Conservation (phyloP, 2,888 invertebrate genomes). For the Zygothrica quintamaculata region DNA sequence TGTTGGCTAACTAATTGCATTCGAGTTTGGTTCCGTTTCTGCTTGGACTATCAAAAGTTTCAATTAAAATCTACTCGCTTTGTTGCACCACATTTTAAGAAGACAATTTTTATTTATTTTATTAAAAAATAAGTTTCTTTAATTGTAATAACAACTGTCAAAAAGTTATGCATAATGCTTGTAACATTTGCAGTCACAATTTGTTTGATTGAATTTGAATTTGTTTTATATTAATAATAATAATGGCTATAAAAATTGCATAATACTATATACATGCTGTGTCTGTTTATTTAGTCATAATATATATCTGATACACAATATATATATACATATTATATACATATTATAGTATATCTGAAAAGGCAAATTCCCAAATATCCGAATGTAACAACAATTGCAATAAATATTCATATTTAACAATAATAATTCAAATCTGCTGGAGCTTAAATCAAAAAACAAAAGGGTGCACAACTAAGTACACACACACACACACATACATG, state of each 20-base stretch:
- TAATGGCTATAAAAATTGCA: conserved; percentile 4
- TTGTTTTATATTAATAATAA: too few species aligned
- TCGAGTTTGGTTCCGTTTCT: conserved; percentile 16
- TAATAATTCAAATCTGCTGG: conserved; percentile 71
- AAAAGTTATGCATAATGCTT: too few species aligned
- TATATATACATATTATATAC: neutral
- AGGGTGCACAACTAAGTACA: conserved; percentile 27
- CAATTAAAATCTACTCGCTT: conserved; percentile 61
- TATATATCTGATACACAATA: conserved; percentile 8
- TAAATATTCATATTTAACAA: conserved; percentile 74
- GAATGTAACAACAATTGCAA: conserved; percentile 51
- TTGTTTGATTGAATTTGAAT: conserved; percentile 30
- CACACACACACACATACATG: conserved; percentile 21
- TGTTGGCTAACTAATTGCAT: conserved; percentile 59
- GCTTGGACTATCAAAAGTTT: conserved; percentile 19
- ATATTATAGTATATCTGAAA: neutral
- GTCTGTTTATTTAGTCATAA: conserved; percentile 4
- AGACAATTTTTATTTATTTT: neutral
- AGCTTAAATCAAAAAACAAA: conserved; percentile 70
- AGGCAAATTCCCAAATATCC: neutral
- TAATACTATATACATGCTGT: conserved; percentile 3
- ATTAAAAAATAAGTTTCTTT: too few species aligned
- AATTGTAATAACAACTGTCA: conserved; percentile 11
- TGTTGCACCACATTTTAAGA: conserved; percentile 7
- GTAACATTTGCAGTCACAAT: conserved; percentile 2